Percentiles rank a stretch among this genome's conserved stretches.
These are phyloP conservation scores for Rachycentron canadum DNA, from an alignment of 2,797 vertebrate species.

Conservation along the genomic window DNA sequence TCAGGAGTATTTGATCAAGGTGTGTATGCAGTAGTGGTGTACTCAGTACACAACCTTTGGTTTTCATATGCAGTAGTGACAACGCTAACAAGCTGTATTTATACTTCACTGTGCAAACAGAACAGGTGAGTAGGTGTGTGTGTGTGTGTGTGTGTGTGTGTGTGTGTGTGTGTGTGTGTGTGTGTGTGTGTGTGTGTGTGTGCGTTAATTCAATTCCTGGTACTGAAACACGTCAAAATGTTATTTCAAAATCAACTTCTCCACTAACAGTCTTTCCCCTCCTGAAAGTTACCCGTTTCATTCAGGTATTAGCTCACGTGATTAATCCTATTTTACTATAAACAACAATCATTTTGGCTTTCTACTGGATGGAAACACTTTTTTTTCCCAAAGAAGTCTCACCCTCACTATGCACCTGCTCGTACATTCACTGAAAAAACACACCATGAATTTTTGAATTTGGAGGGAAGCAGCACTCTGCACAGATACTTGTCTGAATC, in stretches of 20 bases:
- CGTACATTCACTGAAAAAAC: not conserved
- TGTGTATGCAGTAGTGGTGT: not conserved
- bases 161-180: too few relatives aligned
- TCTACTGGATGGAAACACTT: too few relatives aligned
- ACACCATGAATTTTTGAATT: not conserved
- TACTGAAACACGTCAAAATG: not conserved
- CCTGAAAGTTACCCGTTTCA: not conserved
- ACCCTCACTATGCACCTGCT: not conserved
- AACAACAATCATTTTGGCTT: too few relatives aligned
- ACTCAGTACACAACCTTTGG: conserved; percentile 14
- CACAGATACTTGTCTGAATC: conserved; percentile 21
- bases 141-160: not conserved
- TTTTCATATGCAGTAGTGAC: conserved; percentile 10
- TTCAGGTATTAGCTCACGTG: not conserved
- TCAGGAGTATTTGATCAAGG: conserved; percentile 39
- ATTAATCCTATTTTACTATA: too few relatives aligned
- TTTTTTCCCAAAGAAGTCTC: not conserved
- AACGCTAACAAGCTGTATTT: conserved; percentile 59
- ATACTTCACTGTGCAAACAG: conserved; percentile 59
- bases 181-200: not conserved
- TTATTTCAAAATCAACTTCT: not conserved
- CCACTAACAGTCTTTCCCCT: not conserved
- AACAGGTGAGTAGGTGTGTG: not conserved
- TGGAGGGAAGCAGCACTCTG: conserved; percentile 11
- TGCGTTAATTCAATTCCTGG: not conserved